Evolutionary conservation across 2,797 vertebrate species (phyloP).

Genomic region (Gadopsis bispinosus): DNA sequence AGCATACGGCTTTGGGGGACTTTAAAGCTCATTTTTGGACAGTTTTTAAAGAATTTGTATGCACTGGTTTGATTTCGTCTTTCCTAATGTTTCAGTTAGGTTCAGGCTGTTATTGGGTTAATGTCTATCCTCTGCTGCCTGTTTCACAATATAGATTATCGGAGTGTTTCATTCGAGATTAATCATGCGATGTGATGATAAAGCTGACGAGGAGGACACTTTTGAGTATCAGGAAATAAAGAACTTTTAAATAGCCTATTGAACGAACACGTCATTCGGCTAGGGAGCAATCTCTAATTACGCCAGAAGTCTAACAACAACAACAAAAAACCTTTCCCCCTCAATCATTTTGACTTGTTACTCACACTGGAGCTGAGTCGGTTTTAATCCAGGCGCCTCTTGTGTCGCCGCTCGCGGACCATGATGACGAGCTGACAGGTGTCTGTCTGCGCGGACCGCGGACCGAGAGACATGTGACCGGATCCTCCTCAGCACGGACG

Average conservation of each 20-base stretch:
- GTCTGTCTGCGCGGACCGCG: slow-evolving; percentile 6
- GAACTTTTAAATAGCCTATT: neutral
- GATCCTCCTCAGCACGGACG: slow-evolving; percentile 5
- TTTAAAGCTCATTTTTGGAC: neutral
- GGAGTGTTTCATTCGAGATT: neutral
- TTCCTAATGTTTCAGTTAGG: neutral
- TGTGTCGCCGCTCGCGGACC: slow-evolving; percentile 10
- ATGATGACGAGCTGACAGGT: slow-evolving; percentile 11
- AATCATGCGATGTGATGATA: too few relatives aligned
- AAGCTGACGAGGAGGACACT: too few relatives aligned
- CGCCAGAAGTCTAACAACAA: neutral
- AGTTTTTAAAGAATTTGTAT: neutral
- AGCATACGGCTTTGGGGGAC: neutral
- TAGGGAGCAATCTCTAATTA: neutral
- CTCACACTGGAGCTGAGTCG: slow-evolving; percentile 60
- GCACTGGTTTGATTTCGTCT: neutral
- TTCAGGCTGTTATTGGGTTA: neutral
- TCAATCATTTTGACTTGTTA: neutral
- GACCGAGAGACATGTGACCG: neutral
- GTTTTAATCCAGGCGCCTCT: slow-evolving; percentile 25
- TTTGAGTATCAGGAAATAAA: neutral
- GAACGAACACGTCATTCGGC: neutral
- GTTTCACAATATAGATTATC: neutral
- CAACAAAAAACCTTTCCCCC: neutral
- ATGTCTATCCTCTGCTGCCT: neutral